Evolutionary conservation across 2,888 invertebrate species (phyloP), one percentile per base, ranked within the genome.

Genomic region (Tetheella fluctuosa): DNA sequence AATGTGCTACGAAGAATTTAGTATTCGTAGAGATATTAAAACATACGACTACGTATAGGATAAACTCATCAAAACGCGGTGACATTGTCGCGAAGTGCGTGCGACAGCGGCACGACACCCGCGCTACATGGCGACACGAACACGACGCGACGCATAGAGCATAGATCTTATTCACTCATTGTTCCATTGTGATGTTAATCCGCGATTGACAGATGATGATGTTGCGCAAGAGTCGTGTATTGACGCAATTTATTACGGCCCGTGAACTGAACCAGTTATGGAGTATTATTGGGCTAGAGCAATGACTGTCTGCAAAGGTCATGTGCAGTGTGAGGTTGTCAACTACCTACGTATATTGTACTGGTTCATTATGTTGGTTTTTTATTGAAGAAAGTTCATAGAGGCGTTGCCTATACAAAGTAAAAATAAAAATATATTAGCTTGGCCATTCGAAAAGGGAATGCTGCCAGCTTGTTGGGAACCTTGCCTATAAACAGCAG

Each of bases 111-210:
- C 63, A 55, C 58, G 54, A 42, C 53, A 28, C 17, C 59, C 42
- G 13, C 23, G 39, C 48, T 37, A 53, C 55, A 52, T 48, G 30
- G 39, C 48, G 52, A 55, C 55, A 52, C 53, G 30, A 39, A 55
- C 55, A 52, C 53, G 30, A 39, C 55, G 55, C 67, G 59, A 67
- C 59, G 63, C 67, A 73, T 68, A 73, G 78, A 73, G 63, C 67
- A 73, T 68, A 73, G 78, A 73, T 77, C 73, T 69, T 20, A 55
- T 55, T 23, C 55, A 23, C 13, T 55, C 70, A 86, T 88, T 88
- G 88, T 86, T 76, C 84, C 71, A 88, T 91, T 91, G 90, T 90
- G 74, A 89, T 91, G 89, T 74, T 89, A 89, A 91, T 91, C 76
- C 79, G 59, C 81, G 84, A 89, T 88, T 88, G 90, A 88, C 88